phyloP scores from a whole-genome alignment of 2,113 vertebrate genomes.

The Actenoides hombroni region DNA sequence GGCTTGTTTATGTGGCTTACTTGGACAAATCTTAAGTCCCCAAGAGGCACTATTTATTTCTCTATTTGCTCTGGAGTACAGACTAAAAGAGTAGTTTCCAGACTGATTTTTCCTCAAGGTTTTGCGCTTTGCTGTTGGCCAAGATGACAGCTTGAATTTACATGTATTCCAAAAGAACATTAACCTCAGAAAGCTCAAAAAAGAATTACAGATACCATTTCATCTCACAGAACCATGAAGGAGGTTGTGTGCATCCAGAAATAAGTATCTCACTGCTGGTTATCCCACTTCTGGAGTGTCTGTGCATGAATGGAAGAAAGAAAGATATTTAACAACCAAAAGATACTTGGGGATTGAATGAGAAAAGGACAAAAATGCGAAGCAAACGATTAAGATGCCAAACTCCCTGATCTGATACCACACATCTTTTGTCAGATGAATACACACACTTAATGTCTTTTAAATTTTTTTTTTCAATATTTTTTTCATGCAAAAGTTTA shows the following conservation, averaged over 20 bases:
- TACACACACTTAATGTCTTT: rapidly evolving
- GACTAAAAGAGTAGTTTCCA: neutral
- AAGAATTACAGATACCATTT: neutral
- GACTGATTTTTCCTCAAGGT: neutral
- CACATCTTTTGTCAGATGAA: neutral
- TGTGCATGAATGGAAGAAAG: neutral
- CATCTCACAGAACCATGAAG: neutral
- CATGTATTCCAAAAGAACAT: neutral
- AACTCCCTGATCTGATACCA: neutral
- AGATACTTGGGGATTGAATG: neutral
- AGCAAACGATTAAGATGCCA: neutral
- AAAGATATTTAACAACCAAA: neutral
- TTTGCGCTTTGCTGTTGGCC: neutral
- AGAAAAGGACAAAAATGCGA: neutral
- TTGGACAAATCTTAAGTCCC: neutral
- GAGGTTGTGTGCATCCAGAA: neutral
- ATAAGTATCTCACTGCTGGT: neutral
- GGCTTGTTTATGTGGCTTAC: neutral
- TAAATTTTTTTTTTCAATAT: neutral
- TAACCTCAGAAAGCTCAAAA: neutral
- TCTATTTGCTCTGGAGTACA: neutral
- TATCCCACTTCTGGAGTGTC: neutral
- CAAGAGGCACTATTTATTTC: neutral
- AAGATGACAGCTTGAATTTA: neutral
- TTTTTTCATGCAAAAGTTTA: neutral